phyloP scores from a whole-genome alignment of 2,113 vertebrate genomes.

The Hepsetus odoe region DNA sequence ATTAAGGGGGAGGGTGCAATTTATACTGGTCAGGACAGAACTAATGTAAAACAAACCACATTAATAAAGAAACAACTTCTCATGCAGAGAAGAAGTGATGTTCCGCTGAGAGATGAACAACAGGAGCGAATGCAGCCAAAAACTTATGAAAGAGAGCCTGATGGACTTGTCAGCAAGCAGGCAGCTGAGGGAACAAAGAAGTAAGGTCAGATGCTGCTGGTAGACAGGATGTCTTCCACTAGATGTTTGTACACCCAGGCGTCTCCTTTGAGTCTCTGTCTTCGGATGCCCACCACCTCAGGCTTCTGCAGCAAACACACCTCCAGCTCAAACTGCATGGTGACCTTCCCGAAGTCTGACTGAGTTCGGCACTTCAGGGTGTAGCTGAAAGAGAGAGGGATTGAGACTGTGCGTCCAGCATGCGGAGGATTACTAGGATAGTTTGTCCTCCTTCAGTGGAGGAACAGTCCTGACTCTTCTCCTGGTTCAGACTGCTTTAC shows the following conservation, averaged over 20 bases:
- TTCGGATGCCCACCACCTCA: constrained; percentile 83
- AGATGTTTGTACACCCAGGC: constrained; percentile 96
- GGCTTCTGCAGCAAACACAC: constrained; percentile 86
- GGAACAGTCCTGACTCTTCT: no score
- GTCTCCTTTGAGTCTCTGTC: constrained; percentile 91
- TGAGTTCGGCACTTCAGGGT: constrained; percentile 87
- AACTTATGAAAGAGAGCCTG: not conserved
- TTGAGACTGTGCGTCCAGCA: no score
- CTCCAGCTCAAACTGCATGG: constrained; percentile 92
- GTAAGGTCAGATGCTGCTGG: constrained; percentile 73
- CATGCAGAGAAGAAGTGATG: not conserved
- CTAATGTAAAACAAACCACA: not conserved
- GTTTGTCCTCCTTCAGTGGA: no score
- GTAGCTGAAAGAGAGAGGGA: constrained; percentile 74
- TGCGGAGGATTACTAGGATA: no score
- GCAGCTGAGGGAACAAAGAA: not conserved
- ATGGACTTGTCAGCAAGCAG: not conserved
- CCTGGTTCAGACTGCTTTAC: no score
- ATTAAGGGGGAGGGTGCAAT: not conserved
- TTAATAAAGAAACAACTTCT: not conserved
- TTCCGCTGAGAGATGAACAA: no score
- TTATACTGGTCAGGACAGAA: not conserved
- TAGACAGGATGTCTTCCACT: constrained; percentile 88
- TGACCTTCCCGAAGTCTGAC: constrained; percentile 89
- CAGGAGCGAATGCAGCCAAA: not conserved